Evolutionary conservation across 2,797 vertebrate species (phyloP).

Genomic region (Phoxinus dragarum): DNA sequence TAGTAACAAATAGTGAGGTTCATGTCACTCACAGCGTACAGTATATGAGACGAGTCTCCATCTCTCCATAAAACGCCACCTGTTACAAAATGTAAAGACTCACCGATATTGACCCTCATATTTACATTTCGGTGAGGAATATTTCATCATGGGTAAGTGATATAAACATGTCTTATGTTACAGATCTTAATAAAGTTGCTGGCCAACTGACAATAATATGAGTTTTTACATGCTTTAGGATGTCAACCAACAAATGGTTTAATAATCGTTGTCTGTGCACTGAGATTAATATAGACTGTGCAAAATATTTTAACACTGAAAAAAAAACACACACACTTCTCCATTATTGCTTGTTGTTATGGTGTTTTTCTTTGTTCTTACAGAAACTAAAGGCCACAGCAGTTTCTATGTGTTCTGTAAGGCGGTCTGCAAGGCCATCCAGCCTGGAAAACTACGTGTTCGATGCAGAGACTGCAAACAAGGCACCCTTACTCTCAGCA

Average conservation of each 20-base stretch:
- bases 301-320: not conserved
- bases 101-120: not conserved
- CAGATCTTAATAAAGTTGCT: not conserved
- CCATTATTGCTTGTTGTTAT: not conserved
- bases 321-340: not conserved
- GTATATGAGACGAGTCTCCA: not conserved
- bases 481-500: conserved; percentile 82
- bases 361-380: conserved; percentile 30
- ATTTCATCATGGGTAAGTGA: not conserved
- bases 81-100: not conserved
- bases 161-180: not conserved
- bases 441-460: conserved; percentile 89
- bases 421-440: conserved; percentile 78
- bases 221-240: not conserved
- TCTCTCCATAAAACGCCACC: not conserved
- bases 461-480: conserved; percentile 83
- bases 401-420: conserved; percentile 93
- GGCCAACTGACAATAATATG: not conserved
- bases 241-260: not conserved
- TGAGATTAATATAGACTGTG: not conserved
- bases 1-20: not conserved
- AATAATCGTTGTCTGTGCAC: not conserved
- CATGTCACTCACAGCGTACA: not conserved
- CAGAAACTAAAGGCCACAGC: conserved; percentile 77
- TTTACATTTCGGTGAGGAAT: not conserved